Evolutionary conservation across 1,140 invertebrate genomes (phyloP), one percentile per base, ranked within the genome.

Genomic region (Solenopsis invicta): DNA sequence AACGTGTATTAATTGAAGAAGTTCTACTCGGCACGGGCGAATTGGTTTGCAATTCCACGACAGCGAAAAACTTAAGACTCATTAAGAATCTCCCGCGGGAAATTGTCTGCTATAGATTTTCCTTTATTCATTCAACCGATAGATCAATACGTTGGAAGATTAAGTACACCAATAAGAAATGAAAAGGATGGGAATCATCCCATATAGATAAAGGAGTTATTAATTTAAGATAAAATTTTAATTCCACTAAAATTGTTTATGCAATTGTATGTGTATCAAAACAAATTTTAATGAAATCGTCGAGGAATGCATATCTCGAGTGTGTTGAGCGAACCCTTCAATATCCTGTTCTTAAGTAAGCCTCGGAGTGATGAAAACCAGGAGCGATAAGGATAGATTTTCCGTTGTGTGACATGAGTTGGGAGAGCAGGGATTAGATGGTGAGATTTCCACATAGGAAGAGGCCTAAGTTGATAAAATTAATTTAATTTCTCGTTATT

Each of bases 401-500:
- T 76, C 75, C 61, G 61, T 64, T 66, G 16, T 8, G 75, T 76
- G 87, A 89, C 82, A 72, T 34, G 82, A 89, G 61, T 56, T 59
- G 87, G 75, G 88, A 89, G 72, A 88, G 82, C 16, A 86, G 69
- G 54, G 82, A 86, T 88, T 64, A 71, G 61, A 54, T 45, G 24
- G n/a, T 37, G 59, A 67, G 66, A 50, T 78, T 80, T 81, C 48
- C 37, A 75, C 37, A 0, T 71, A 74, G 82, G 87, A 76, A 86
- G 56, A 76, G 67, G 54, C 45, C 87, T 59, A 91, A 91, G 87
- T 86, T 82, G 87, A 91, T 89, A 92, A 92, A 91, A 92, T 93
- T 93, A 92, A 93, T 93, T 92, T 90, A 90, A 93, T 92, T 92
- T 87, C 61, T 69, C 78, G 48, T 50, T 59, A 84, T 89, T 90